These are phyloP conservation scores for Axea sp. DNA, from an alignment of 2,888 invertebrate species.

Conservation along the genomic window DNA sequence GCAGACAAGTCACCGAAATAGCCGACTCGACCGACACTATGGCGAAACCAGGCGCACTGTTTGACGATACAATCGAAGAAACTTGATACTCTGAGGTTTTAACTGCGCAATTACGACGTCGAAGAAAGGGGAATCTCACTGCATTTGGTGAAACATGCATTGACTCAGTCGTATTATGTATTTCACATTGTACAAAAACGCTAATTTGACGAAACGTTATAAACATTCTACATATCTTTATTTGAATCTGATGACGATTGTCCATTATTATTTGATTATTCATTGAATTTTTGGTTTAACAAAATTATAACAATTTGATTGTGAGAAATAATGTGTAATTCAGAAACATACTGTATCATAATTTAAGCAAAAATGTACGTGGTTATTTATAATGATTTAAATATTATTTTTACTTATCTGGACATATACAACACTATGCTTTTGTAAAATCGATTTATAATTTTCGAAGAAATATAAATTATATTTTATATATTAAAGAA, in stretches of 20 bases:
- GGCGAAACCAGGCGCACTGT: conserved; percentile 69
- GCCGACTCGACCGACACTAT: conserved; percentile 61
- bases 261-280: neutral
- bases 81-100: conserved; percentile 74
- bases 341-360: no score
- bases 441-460: no score
- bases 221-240: conserved; percentile 30
- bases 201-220: conserved; percentile 35
- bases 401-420: no score
- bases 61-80: conserved; percentile 75
- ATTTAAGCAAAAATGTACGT: no score
- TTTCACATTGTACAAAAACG: conserved; percentile 39
- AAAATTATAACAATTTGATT: no score
- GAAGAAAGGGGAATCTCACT: conserved; percentile 69
- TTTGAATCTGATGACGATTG: conserved; percentile 39
- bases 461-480: no score
- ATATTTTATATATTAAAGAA: no score
- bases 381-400: no score
- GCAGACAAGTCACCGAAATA: conserved; percentile 63
- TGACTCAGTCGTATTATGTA: conserved; percentile 23
- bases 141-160: conserved; percentile 59
- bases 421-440: no score
- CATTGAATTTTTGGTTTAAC: no score
- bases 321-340: no score
- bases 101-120: conserved; percentile 74